These are phyloP conservation scores for Strix aluco DNA, from an alignment of 2,113 vertebrate genomes.

Conservation along the genomic window DNA sequence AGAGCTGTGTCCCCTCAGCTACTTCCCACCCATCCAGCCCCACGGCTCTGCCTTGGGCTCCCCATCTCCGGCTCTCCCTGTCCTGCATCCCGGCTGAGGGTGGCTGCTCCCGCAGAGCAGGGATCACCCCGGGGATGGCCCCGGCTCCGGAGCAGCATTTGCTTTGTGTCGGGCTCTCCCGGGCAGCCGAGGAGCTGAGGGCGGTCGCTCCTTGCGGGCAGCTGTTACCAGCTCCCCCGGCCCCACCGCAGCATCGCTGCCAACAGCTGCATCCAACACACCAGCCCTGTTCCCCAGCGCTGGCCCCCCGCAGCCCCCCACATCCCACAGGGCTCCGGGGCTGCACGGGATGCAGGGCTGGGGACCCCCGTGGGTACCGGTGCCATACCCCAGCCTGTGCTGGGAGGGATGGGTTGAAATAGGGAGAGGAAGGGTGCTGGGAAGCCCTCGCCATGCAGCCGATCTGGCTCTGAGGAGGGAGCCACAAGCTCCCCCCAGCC, in stretches of 20 bases:
- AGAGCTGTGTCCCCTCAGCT: background rate
- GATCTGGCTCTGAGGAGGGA: background rate
- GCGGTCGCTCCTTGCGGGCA: background rate
- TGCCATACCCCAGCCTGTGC: background rate
- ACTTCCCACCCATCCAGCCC: background rate
- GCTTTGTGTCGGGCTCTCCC: background rate
- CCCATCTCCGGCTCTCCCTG: background rate
- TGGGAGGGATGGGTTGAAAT: background rate
- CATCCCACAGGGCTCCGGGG: background rate
- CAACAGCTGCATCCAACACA: constrained; percentile 41
- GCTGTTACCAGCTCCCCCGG: constrained; percentile 23
- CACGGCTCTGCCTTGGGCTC: background rate
- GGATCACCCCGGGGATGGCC: background rate
- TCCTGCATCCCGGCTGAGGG: background rate
- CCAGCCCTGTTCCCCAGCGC: background rate
- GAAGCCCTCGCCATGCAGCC: background rate
- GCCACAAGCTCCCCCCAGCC: background rate
- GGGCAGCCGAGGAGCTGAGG: background rate
- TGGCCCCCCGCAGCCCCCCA: background rate
- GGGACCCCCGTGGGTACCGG: background rate
- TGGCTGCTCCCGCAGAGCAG: background rate
- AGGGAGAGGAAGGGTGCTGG: background rate
- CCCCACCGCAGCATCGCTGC: background rate
- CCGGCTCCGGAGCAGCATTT: background rate
- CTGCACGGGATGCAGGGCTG: background rate